Conservation (phyloP, 2,113 vertebrate species). For the Herpetotheres cachinnans region DNA sequence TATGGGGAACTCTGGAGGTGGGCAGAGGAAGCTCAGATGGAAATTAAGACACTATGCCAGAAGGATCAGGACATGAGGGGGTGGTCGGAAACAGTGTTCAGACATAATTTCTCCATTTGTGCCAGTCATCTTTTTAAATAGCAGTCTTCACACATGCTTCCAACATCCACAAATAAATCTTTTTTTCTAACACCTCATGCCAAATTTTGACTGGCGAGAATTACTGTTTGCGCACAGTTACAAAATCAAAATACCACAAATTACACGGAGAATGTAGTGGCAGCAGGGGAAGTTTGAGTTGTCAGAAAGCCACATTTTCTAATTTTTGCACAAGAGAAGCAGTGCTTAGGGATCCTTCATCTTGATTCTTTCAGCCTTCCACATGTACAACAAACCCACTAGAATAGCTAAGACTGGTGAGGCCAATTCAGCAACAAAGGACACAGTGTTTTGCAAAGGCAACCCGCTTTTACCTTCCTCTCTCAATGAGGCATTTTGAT, state of each 20-base stretch:
- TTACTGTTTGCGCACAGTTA: background rate
- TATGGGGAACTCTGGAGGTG: background rate
- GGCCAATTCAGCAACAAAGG: background rate
- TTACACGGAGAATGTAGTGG: background rate
- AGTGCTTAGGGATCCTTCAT: background rate
- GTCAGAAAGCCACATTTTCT: background rate
- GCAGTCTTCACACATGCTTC: conserved; percentile 11
- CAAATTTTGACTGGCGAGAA: conserved; percentile 45
- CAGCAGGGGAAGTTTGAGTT: background rate
- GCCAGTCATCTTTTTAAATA: conserved; percentile 45
- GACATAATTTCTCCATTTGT: conserved; percentile 13
- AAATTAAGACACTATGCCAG: background rate
- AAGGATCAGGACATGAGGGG: conserved; percentile 17
- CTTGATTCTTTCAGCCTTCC: background rate
- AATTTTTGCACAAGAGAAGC: background rate
- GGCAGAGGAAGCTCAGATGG: background rate
- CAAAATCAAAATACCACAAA: conserved; percentile 6
- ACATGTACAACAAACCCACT: background rate
- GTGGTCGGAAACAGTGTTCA: background rate
- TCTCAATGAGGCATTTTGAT: background rate
- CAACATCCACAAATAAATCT: conserved; percentile 24
- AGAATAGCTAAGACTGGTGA: background rate
- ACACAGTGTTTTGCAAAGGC: background rate
- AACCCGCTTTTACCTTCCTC: background rate
- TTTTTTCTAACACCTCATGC: conserved; percentile 21